Evolutionary conservation across 2,113 vertebrate genomes (phyloP).

Genomic region (Trogon melanurus): DNA sequence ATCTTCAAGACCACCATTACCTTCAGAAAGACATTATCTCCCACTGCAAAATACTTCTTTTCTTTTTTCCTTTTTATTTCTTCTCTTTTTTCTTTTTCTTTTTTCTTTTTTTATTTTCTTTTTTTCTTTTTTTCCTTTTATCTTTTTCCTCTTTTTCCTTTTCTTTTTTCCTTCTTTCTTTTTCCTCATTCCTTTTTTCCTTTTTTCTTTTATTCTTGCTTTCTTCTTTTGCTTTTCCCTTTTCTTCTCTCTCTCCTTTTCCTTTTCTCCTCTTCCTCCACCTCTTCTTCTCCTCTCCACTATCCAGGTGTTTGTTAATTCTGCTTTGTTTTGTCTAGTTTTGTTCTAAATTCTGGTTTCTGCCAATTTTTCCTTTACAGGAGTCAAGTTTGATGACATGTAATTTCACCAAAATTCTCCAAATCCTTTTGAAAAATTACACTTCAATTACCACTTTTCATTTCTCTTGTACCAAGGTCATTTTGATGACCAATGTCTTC

Average conservation of each 20-base stretch:
- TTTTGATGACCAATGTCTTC: not conserved
- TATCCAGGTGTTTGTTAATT: not conserved
- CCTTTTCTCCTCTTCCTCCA: too few species aligned
- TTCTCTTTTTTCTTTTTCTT: too few species aligned
- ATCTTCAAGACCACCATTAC: not conserved
- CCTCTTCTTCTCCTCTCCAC: not conserved
- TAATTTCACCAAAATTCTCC: not conserved
- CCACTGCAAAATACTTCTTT: not conserved
- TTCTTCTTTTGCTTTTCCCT: accelerated
- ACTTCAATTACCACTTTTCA: not conserved
- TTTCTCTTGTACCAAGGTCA: not conserved
- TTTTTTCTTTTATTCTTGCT: accelerated
- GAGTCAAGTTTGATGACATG: not conserved
- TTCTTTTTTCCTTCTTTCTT: too few species aligned
- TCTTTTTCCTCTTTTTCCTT: accelerated
- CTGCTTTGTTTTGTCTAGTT: not conserved
- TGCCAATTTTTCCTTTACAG: not conserved
- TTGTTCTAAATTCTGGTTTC: not conserved
- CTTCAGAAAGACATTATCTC: not conserved
- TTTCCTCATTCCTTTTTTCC: accelerated
- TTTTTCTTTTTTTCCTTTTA: too few species aligned
- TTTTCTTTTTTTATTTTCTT: accelerated
- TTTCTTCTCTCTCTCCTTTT: too few species aligned
- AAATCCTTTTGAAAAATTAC: not conserved
- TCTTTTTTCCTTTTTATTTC: not conserved